Percentiles rank a stretch among this genome's conserved stretches.
phyloP scores from a whole-genome alignment of 1,140 invertebrate species.

The Bombus consobrinus region DNA sequence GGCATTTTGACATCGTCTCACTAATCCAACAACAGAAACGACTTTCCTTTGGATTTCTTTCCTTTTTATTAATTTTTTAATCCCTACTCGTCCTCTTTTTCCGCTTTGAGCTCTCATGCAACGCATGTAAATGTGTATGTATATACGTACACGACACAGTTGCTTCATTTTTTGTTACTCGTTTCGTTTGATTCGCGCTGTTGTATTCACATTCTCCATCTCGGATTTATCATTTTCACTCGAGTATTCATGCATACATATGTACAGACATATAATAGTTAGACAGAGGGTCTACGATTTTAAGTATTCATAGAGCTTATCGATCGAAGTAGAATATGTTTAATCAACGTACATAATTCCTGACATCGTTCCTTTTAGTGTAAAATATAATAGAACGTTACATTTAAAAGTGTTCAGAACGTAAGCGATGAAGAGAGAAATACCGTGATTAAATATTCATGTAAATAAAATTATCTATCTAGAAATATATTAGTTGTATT shows the following conservation, averaged over 20 bases:
- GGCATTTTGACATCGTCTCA: not conserved
- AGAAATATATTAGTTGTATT: no score
- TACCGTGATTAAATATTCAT: no score
- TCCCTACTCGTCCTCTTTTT: not conserved
- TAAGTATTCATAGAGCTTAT: not conserved
- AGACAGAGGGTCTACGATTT: not conserved
- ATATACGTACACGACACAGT: no score
- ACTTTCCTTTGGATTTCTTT: not conserved
- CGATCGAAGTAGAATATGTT: no score
- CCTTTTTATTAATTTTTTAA: constrained; percentile 21
- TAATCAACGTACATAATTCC: no score
- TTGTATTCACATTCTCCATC: not conserved
- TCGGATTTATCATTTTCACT: not conserved
- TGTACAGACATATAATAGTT: not conserved
- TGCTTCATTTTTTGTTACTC: not conserved
- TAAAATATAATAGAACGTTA: no score
- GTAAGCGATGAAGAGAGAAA: no score
- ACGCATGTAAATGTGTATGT: no score
- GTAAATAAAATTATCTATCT: no score
- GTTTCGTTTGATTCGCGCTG: no score
- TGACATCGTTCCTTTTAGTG: no score
- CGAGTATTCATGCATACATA: not conserved
- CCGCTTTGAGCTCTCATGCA: not conserved
- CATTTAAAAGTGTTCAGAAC: no score
- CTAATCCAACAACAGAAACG: not conserved